phyloP scores from a whole-genome alignment of 2,888 invertebrate genomes.

The Temnothorax ravouxi region DNA sequence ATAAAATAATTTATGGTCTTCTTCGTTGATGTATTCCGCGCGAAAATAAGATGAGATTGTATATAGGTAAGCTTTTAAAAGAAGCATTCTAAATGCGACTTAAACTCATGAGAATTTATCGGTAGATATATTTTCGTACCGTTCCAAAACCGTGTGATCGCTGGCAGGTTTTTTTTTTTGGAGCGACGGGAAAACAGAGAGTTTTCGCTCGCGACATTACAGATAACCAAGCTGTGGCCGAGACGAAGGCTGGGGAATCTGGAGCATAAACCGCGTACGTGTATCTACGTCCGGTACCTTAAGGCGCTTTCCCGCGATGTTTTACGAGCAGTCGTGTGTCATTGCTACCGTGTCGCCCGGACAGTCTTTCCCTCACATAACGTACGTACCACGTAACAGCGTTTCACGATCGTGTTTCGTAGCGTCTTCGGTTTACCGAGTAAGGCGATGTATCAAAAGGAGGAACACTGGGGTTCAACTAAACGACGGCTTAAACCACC shows the following conservation, averaged over 20 bases:
- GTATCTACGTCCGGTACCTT: conserved; percentile 60
- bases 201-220: conserved; percentile 24
- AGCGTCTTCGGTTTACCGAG: conserved; percentile 51
- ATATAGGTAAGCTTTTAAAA: conserved; percentile 5
- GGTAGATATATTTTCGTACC: conserved; percentile 39
- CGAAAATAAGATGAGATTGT: neutral
- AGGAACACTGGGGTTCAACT: conserved; percentile 28
- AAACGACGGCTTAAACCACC: conserved; percentile 44
- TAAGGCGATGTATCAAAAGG: conserved; percentile 40
- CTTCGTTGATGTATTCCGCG: neutral
- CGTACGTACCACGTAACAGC: conserved; percentile 38
- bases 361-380: conserved; percentile 30
- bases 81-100: conserved; percentile 36
- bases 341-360: conserved; percentile 70
- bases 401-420: conserved; percentile 61
- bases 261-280: conserved; percentile 67
- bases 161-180: conserved; percentile 24
- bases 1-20: neutral
- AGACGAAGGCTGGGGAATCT: conserved; percentile 55
- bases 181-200: conserved; percentile 34
- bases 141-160: conserved; percentile 31
- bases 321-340: conserved; percentile 76
- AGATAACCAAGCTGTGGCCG: conserved; percentile 42
- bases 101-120: conserved; percentile 56
- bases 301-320: conserved; percentile 70